Evolutionary conservation across 2,113 vertebrate species (phyloP).

Genomic region (Phalacrocorax carbo): DNA sequence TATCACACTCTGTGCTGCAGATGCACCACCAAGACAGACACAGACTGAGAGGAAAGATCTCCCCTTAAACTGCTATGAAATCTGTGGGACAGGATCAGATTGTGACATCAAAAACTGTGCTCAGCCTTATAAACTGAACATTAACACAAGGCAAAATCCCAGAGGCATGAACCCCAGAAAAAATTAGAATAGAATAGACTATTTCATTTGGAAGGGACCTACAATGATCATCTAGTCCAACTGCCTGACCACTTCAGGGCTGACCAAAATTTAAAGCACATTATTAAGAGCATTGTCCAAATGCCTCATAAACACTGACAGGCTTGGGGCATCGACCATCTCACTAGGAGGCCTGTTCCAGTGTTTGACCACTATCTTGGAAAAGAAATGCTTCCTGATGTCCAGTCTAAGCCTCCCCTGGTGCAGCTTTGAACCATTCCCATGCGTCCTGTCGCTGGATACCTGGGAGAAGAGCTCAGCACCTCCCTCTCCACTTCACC

Average conservation of each 20-base stretch:
- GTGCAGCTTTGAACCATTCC: not conserved
- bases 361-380: not conserved
- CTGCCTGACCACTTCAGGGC: not conserved
- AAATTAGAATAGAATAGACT: not conserved
- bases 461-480: not conserved
- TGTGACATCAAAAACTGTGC: not conserved
- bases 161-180: not conserved
- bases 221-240: too few species aligned
- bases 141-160: not conserved
- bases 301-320: not conserved
- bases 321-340: not conserved
- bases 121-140: not conserved
- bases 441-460: rapidly evolving
- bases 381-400: not conserved
- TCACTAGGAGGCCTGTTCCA: not conserved
- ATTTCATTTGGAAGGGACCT: not conserved
- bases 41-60: not conserved
- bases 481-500: not conserved
- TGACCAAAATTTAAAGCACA: not conserved
- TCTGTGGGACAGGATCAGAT: not conserved
- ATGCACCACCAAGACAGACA: not conserved
- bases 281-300: not conserved
- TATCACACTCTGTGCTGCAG: not conserved
- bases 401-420: not conserved
- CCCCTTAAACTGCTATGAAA: not conserved